phyloP scores from a whole-genome alignment of 2,888 invertebrate genomes.

The Drosophila formosana region DNA sequence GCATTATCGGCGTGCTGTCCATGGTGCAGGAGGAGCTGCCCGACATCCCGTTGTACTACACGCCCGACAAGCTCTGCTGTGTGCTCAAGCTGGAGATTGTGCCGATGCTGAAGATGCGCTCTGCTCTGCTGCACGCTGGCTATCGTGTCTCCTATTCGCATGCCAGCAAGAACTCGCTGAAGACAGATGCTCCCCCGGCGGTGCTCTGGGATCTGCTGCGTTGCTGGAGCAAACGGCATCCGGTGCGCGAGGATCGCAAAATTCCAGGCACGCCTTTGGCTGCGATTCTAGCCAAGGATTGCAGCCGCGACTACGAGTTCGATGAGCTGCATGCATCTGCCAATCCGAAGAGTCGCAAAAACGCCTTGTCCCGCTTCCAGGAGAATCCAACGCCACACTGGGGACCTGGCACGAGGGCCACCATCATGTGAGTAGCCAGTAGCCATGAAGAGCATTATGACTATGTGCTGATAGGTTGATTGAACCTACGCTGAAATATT shows the following conservation, averaged over 20 bases:
- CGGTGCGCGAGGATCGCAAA: slow-evolving; percentile 88
- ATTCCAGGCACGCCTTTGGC: slow-evolving; percentile 83
- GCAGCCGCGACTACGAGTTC: slow-evolving; percentile 86
- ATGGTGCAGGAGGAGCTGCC: slow-evolving; percentile 93
- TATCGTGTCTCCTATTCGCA: slow-evolving; percentile 97
- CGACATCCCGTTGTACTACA: slow-evolving; percentile 95
- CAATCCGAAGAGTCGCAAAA: slow-evolving; percentile 91
- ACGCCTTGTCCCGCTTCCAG: slow-evolving; percentile 92
- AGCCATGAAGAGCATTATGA: too few species aligned
- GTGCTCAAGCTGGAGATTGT: slow-evolving; percentile 90
- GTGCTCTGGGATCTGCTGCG: slow-evolving; percentile 97
- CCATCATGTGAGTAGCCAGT: slow-evolving; percentile 88
- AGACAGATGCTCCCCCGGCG: slow-evolving; percentile 94
- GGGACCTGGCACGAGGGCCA: slow-evolving; percentile 95
- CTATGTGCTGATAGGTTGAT: too few species aligned
- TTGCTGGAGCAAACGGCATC: slow-evolving; percentile 90
- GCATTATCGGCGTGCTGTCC: slow-evolving; percentile 92
- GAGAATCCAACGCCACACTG: slow-evolving; percentile 94
- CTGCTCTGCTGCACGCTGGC: slow-evolving; percentile 95
- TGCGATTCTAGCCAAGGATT: slow-evolving; percentile 87
- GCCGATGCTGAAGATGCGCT: slow-evolving; percentile 90
- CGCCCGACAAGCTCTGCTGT: slow-evolving; percentile 91
- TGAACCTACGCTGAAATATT: too few species aligned
- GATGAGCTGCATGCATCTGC: slow-evolving; percentile 87
- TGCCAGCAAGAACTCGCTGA: slow-evolving; percentile 93